Conservation (phyloP, 2,888 invertebrate genomes). For the Amphimallon solstitiale region DNA sequence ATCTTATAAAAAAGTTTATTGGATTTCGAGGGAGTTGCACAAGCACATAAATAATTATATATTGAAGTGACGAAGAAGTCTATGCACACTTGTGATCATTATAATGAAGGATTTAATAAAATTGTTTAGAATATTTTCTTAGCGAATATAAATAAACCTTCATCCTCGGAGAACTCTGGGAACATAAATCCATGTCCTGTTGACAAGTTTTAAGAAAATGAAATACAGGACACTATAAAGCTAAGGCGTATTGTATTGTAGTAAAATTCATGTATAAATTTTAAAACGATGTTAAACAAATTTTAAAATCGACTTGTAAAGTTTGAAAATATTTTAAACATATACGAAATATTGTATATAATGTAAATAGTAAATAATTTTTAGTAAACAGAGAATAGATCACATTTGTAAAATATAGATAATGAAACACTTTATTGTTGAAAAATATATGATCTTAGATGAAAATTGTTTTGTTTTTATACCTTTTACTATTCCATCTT, state of each 20-base stretch:
- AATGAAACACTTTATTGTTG: constrained; percentile 61
- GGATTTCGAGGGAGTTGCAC: constrained; percentile 49
- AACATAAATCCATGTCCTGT: not conserved
- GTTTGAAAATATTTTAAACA: constrained; percentile 56
- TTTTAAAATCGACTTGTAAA: constrained; percentile 12
- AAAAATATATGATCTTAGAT: constrained; percentile 59
- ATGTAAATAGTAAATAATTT: constrained; percentile 53
- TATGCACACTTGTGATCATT: constrained; percentile 53
- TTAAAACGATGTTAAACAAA: constrained; percentile 16
- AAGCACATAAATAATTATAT: constrained; percentile 16
- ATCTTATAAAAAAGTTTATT: constrained; percentile 62
- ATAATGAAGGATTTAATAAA: constrained; percentile 44
- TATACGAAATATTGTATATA: constrained; percentile 55
- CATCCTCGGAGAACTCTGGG: not conserved
- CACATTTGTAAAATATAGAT: constrained; percentile 61
- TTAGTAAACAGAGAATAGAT: constrained; percentile 45
- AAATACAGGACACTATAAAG: not conserved
- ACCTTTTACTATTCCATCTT: not conserved
- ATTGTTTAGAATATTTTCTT: constrained; percentile 58
- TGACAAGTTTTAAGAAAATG: not conserved
- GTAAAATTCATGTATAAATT: constrained; percentile 7
- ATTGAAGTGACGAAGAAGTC: constrained; percentile 46
- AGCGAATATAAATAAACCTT: constrained; percentile 16
- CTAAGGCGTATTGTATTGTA: constrained; percentile 25
- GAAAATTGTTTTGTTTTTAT: constrained; percentile 1